phyloP scores from a whole-genome alignment of 2,113 vertebrate species.

The Pseudopodoces humilis region DNA sequence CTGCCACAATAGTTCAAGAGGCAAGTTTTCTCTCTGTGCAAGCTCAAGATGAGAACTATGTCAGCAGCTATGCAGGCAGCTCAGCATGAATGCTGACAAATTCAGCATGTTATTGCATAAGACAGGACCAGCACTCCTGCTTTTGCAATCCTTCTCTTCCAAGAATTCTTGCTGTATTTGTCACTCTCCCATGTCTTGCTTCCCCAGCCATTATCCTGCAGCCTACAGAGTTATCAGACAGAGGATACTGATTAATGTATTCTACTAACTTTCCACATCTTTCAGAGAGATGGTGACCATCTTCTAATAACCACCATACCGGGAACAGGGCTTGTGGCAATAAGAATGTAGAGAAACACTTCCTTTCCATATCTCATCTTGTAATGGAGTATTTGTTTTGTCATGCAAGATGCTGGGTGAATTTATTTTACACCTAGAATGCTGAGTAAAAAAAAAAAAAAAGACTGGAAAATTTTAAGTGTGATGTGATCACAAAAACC shows the following conservation, averaged over 20 bases:
- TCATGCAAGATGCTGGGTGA: background rate
- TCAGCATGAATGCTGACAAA: background rate
- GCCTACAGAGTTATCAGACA: background rate
- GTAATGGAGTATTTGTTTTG: background rate
- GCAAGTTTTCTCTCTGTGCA: background rate
- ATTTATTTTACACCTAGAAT: background rate
- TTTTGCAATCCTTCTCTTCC: background rate
- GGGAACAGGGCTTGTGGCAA: background rate
- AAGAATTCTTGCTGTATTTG: background rate
- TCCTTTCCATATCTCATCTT: background rate
- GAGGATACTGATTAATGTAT: background rate
- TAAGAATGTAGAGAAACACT: background rate
- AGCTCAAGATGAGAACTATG: background rate
- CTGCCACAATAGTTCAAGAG: background rate
- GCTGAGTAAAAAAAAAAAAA: background rate
- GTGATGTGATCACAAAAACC: background rate
- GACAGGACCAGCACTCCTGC: background rate
- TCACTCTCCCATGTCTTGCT: background rate
- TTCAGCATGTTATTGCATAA: rapidly evolving
- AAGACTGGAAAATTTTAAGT: background rate
- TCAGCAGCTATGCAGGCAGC: background rate
- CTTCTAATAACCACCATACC: background rate
- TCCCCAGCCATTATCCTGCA: background rate
- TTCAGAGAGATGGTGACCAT: background rate
- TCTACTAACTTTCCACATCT: background rate